Evolutionary conservation across 2,888 invertebrate species (phyloP).

Genomic region (Pristionchus mayeri): DNA sequence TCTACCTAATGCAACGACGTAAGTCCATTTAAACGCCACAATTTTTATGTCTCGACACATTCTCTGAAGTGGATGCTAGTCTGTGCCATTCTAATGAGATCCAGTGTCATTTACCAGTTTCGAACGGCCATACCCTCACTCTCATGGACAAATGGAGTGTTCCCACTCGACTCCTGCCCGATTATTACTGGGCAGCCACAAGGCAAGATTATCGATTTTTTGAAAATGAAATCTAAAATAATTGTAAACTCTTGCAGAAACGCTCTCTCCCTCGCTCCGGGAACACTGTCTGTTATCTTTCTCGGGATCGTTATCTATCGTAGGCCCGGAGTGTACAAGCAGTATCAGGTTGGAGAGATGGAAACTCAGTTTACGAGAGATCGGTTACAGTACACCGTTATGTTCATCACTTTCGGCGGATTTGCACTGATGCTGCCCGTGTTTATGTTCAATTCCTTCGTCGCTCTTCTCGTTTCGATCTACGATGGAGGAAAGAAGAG

Average conservation of each 20-base stretch:
- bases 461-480: background rate
- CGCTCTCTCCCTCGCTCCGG: slow-evolving; percentile 14
- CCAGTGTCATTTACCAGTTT: too few species aligned
- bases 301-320: slow-evolving; percentile 13
- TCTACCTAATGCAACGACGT: too few species aligned
- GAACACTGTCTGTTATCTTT: background rate
- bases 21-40: too few species aligned
- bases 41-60: too few species aligned
- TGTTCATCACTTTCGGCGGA: slow-evolving; percentile 30
- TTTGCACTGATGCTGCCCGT: slow-evolving; percentile 38
- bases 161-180: background rate
- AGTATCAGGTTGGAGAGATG: slow-evolving; percentile 27
- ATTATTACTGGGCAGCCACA: background rate
- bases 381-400: slow-evolving; percentile 46
- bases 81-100: too few species aligned
- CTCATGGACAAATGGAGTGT: slow-evolving; percentile 21
- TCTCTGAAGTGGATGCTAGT: too few species aligned
- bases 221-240: background rate
- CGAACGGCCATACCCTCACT: background rate
- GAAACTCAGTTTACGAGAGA: background rate
- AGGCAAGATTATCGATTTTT: background rate
- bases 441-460: slow-evolving; percentile 6
- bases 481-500: slow-evolving; percentile 34
- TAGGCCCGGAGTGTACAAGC: background rate
- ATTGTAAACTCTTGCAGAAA: too few species aligned